A percentile compares a stretch with the other conserved stretches of the same genome.
Conservation (phyloP, 53 echinoderm and acorn worm genomes). For the Crossaster papposus region DNA sequence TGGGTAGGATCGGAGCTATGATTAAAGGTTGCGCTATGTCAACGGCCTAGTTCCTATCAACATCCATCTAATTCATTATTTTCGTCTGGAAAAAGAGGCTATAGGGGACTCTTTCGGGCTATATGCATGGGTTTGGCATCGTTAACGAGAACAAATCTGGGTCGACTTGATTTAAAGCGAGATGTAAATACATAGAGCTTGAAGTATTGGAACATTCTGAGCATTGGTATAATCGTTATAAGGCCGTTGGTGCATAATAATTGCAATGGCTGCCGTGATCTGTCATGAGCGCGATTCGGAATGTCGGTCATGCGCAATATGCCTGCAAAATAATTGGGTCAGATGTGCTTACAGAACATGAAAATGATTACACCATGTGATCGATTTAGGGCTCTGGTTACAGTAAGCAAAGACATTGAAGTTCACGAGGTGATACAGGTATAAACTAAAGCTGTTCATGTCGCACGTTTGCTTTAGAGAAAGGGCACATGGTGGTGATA, state of each 20-base stretch:
- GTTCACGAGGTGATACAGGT: too few species aligned
- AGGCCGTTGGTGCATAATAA: neutral
- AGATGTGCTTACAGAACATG: neutral
- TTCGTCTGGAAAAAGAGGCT: neutral
- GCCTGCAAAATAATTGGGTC: neutral
- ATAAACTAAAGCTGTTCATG: too few species aligned
- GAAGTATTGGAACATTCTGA: neutral
- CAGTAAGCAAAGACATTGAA: neutral
- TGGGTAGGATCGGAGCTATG: neutral
- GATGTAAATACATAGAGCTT: neutral
- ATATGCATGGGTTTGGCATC: neutral
- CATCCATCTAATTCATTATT: constrained; percentile 7
- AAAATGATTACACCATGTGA: neutral
- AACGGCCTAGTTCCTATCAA: neutral
- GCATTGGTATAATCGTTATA: neutral
- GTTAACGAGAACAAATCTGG: neutral
- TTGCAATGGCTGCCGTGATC: too few species aligned
- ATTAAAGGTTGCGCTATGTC: neutral
- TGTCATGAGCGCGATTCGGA: neutral
- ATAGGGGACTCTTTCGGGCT: neutral
- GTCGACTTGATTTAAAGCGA: neutral
- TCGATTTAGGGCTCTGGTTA: neutral
- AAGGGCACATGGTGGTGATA: too few species aligned
- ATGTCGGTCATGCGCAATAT: neutral
- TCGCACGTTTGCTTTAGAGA: too few species aligned